Conservation (phyloP, 1,140 invertebrate genomes). For the Drosophila suzukii region DNA sequence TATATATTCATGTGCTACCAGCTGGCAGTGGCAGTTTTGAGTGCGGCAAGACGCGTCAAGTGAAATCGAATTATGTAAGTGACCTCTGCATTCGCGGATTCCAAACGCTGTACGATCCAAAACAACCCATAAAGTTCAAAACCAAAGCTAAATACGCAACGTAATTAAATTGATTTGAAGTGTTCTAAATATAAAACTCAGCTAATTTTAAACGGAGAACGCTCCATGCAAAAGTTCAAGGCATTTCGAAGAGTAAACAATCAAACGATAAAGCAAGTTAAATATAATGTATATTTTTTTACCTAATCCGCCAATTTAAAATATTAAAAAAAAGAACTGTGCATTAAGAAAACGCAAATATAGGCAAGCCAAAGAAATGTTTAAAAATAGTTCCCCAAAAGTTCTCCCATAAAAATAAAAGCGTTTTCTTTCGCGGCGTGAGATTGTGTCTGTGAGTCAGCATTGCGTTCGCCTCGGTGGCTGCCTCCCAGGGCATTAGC, state of each 20-base stretch:
- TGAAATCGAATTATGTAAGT: slow-evolving; percentile 76
- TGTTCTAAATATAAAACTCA: slow-evolving; percentile 63
- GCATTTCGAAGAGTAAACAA: slow-evolving; percentile 47
- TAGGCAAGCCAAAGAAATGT: slow-evolving; percentile 56
- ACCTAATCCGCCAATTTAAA: slow-evolving; percentile 7
- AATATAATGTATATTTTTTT: slow-evolving; percentile 27
- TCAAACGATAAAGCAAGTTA: slow-evolving; percentile 24
- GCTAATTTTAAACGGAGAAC: slow-evolving; percentile 58
- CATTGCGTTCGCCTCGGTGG: slow-evolving; percentile 35
- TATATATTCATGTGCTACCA: slow-evolving; percentile 68
- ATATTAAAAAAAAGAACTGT: slow-evolving; percentile 38
- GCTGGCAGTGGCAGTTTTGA: slow-evolving; percentile 73
- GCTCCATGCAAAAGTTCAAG: slow-evolving; percentile 55
- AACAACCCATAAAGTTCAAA: slow-evolving; percentile 32
- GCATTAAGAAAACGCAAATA: slow-evolving; percentile 57
- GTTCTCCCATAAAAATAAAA: slow-evolving; percentile 64
- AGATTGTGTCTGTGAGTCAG: slow-evolving; percentile 27
- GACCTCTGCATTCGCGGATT: slow-evolving; percentile 25
- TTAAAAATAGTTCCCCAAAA: slow-evolving; percentile 71
- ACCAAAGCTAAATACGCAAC: slow-evolving; percentile 20
- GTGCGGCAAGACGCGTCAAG: slow-evolving; percentile 65
- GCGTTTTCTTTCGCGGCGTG: slow-evolving; percentile 24
- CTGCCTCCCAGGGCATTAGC: slow-evolving; percentile 49
- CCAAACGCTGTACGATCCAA: background rate
- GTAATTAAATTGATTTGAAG: slow-evolving; percentile 41